Evolutionary conservation across 2,113 vertebrate species (phyloP).

Genomic region (Dinomys branickii): DNA sequence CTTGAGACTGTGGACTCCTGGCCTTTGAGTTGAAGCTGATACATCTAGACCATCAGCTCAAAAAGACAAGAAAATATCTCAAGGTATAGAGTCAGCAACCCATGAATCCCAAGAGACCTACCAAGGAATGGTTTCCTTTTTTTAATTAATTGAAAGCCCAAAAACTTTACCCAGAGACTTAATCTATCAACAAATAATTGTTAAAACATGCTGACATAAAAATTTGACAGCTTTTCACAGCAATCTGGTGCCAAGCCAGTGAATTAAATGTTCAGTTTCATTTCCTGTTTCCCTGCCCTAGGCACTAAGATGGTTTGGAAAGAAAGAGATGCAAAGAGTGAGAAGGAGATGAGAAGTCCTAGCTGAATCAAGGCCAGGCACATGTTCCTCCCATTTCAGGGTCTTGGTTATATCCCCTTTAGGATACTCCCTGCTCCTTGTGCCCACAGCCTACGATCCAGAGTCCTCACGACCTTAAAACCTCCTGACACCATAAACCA

Average conservation of each 20-base stretch:
- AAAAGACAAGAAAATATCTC: not conserved
- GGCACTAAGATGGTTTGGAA: slow-evolving; percentile 30
- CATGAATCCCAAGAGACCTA: not conserved
- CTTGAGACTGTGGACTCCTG: not conserved
- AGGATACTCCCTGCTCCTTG: not conserved
- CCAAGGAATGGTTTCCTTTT: slow-evolving; percentile 18
- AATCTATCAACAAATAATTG: slow-evolving; percentile 50
- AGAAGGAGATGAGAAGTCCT: not conserved
- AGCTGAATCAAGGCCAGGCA: not conserved
- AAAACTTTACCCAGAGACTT: slow-evolving; percentile 45
- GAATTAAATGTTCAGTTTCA: slow-evolving; percentile 21
- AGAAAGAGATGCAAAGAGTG: slow-evolving; percentile 17
- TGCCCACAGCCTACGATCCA: not conserved
- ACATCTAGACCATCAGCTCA: slow-evolving; percentile 14
- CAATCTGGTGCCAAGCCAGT: slow-evolving; percentile 38
- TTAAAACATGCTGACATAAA: slow-evolving; percentile 48
- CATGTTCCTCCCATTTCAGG: not conserved
- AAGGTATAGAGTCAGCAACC: not conserved
- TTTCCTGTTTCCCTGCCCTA: slow-evolving; percentile 37
- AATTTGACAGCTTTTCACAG: slow-evolving; percentile 33
- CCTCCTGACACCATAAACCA: not conserved
- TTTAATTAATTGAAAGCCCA: not conserved
- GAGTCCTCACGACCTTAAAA: not conserved
- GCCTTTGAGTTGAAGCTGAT: slow-evolving; percentile 1
- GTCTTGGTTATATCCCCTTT: not conserved